phyloP scores from a whole-genome alignment of 1,140 invertebrate species.

The Tetranychus cinnabarinus region DNA sequence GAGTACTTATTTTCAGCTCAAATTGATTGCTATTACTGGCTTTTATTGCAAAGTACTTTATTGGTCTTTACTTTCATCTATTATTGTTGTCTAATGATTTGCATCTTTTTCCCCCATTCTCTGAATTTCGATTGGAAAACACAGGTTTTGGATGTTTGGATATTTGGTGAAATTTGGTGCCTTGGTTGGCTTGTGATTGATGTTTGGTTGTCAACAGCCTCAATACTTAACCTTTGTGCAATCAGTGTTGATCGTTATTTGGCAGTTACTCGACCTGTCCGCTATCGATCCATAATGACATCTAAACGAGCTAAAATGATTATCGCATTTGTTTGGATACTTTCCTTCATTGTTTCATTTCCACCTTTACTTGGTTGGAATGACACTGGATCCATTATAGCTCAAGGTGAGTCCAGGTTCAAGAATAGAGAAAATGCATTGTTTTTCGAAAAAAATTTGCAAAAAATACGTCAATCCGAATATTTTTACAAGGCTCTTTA shows the following conservation, averaged over 20 bases:
- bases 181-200: constrained; percentile 72
- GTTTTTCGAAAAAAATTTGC: no score
- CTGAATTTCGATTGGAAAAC: neutral
- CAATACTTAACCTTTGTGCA: constrained; percentile 57
- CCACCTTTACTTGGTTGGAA: constrained; percentile 79
- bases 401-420: constrained; percentile 2
- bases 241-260: constrained; percentile 82
- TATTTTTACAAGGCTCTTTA: no score
- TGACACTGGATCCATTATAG: constrained; percentile 1
- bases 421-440: neutral
- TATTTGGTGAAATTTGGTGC: constrained; percentile 74
- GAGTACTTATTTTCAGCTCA: no score
- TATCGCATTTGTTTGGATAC: constrained; percentile 71
- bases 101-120: no score
- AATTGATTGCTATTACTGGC: no score
- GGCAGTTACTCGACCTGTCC: constrained; percentile 74
- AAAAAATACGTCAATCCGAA: no score
- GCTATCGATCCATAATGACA: constrained; percentile 77
- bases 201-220: constrained; percentile 89
- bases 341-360: constrained; percentile 88
- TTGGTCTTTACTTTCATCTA: no score
- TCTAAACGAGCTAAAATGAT: constrained; percentile 57
- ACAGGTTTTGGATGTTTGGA: constrained; percentile 48
- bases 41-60: no score
- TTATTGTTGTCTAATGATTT: no score